A percentile compares a stretch with the other conserved stretches of the same genome.
Evolutionary conservation across 2,888 invertebrate species (phyloP).

Genomic region (Gryllus longicercus): DNA sequence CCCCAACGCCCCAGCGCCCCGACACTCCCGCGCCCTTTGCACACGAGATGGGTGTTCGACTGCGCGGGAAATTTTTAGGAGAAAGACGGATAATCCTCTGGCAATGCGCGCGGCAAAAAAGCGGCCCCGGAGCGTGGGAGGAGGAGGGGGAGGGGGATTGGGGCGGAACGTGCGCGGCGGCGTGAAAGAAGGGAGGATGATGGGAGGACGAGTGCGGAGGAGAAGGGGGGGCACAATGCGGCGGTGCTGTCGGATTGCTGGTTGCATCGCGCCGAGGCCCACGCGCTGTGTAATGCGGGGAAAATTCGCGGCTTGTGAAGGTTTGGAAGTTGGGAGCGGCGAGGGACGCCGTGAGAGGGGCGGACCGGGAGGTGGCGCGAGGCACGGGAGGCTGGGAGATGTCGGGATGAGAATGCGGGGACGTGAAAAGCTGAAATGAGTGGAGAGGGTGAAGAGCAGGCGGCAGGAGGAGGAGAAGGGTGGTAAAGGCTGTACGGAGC

Average conservation of each 20-base stretch:
- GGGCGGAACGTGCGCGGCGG: neutral
- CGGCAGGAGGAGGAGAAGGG: too few species aligned
- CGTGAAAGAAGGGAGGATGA: neutral
- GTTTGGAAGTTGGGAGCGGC: too few species aligned
- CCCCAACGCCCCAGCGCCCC: neutral
- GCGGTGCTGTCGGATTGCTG: neutral
- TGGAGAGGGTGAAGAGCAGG: too few species aligned
- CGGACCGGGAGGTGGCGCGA: too few species aligned
- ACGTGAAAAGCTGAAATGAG: too few species aligned
- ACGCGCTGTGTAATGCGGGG: too few species aligned
- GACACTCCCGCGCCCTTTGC: neutral
- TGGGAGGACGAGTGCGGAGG: neutral
- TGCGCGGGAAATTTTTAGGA: neutral
- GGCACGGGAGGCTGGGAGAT: too few species aligned
- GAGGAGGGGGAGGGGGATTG: neutral
- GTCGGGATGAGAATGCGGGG: too few species aligned
- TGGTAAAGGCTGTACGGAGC: too few species aligned
- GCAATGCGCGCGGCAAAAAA: neutral
- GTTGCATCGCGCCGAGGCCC: too few species aligned
- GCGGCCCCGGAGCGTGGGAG: neutral
- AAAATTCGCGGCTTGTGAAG: too few species aligned
- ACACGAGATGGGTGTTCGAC: neutral
- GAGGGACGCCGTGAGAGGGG: too few species aligned
- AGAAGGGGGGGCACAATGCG: neutral
- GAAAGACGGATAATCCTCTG: neutral